A percentile compares a stretch with the other conserved stretches of the same genome.
Conservation (phyloP, 2,113 vertebrate genomes). For the Bufo bufo region DNA sequence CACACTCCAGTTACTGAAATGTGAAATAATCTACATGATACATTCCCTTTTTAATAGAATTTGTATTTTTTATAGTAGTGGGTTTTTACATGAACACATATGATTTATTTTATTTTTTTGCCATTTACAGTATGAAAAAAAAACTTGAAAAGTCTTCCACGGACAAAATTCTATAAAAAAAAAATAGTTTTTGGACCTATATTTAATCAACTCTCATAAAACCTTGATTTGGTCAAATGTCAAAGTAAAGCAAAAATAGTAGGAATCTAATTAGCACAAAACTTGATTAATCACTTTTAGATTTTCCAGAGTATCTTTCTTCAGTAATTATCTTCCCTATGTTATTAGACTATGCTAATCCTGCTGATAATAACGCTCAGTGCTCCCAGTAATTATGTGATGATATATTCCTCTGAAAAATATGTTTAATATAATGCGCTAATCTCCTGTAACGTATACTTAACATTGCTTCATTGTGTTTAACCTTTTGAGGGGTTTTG, state of each 20-base stretch:
- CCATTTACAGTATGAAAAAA: background rate
- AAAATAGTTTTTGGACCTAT: background rate
- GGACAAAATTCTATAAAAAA: background rate
- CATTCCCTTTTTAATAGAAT: too few species aligned
- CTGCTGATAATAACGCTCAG: constrained; percentile 6
- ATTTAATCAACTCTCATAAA: background rate
- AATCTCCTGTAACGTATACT: background rate
- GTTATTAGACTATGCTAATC: background rate
- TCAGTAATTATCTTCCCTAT: background rate
- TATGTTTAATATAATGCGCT: background rate
- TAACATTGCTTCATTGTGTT: background rate
- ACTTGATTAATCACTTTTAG: background rate
- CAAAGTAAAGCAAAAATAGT: background rate
- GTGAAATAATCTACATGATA: too few species aligned
- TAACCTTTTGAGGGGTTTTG: background rate
- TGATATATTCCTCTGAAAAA: background rate
- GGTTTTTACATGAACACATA: too few species aligned
- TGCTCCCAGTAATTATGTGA: constrained; percentile 7
- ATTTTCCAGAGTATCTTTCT: background rate
- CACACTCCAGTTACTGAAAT: too few species aligned
- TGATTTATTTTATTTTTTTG: background rate
- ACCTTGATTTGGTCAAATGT: background rate
- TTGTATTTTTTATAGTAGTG: too few species aligned
- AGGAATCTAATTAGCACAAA: background rate
- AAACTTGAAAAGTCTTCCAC: background rate